Base-by-base conservation (phyloP, 1,140 invertebrate species). In the Zaprionus gabonicus region DNA sequence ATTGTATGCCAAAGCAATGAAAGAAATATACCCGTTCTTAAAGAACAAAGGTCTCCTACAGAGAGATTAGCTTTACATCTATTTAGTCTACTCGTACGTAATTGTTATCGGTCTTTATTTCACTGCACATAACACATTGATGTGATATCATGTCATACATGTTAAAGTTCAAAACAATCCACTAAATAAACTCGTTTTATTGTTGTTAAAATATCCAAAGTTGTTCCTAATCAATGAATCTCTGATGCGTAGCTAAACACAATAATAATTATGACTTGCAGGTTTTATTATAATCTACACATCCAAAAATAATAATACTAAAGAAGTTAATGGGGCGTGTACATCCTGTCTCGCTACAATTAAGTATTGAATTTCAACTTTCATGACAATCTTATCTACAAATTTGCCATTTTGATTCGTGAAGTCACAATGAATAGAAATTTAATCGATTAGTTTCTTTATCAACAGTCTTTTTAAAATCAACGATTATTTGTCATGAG, bases 21-120 rank as follows among this genome's bases (percentile, higher is more conserved):
- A 31, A 15, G n/a, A 71, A 55, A 34, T 90, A 4, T 44, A 73
- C 12, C 85, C 85, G 5, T 91, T 90, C 34, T 75, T 86, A 20
- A 44, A 76, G 0, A 74, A 78, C 49, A 85, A 79, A 25, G 87
- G 87, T 27, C 62, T 64, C 15, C 23, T 64, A 27, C n/a, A 10
- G 23, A 23, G 17, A 34, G 0, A 2, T 17, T 17, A 46, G 41
- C n/a, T 46, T 46, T 9, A 44, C 17, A 17, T 46, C 1, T 46
- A 7, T 44, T 17, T 44, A 44, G 41, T 44, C 41, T 41, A 41
- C 38, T 15, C 6, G n/a, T 9, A 46, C 15, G n/a, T 46, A 17
- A 46, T 46, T 46, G 7, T 46, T 46, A 46, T 46, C 7, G 41
- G 6, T 3, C 9, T 17, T 46, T 17, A 23, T n/a, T 7, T 17